Evolutionary conservation across 64 coral and sea anemone species (phyloP), one percentile per base, ranked within the genome.

Genomic region (Pocillopora damicornis): DNA sequence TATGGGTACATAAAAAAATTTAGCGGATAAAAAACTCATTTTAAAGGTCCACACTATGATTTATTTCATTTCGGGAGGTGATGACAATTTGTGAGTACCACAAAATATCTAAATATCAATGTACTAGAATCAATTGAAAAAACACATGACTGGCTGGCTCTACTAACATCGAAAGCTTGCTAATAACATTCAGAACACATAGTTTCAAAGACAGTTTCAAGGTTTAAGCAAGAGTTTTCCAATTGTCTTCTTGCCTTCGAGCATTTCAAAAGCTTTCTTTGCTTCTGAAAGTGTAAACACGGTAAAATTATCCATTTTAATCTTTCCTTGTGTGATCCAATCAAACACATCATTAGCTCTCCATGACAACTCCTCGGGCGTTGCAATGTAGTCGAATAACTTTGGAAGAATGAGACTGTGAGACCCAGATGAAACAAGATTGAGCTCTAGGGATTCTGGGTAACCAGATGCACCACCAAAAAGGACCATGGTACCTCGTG

Each of bases 181-280:
- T 51, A 51, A 7, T 51, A 51, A 51, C 67, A 1, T 3, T 71
- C 67, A 71, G 67, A 23, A 71, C 42, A 45, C 42, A 71, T 6
- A 71, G 22, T 71, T 71, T 7, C 10, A 37, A 6, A 20, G 57
- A 58, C 20, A 57, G 60, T 11, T 12, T 92, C 75, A 92, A 78
- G 87, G 69, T 58, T 74, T 88, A 35, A 93, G 87, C 62, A 93
- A 66, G 68, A 93, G 61, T 89, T 93, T 93, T 75, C 91, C 91
- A 73, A 72, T 88, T 57, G 91, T 88, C 36, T 87, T 87, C 35
- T 87, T 75, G 9, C 79, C 25, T 80, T 93, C 79, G 11, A 93
- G 79, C 71, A 93, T 63, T 12, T 93, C 91, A 85, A 88, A 87
- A 51, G 91, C 91, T 61, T 83, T 75, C 42, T 76, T 59, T 22